Conservation (phyloP, 2,888 invertebrate genomes). For the Plagodis dolabraria region DNA sequence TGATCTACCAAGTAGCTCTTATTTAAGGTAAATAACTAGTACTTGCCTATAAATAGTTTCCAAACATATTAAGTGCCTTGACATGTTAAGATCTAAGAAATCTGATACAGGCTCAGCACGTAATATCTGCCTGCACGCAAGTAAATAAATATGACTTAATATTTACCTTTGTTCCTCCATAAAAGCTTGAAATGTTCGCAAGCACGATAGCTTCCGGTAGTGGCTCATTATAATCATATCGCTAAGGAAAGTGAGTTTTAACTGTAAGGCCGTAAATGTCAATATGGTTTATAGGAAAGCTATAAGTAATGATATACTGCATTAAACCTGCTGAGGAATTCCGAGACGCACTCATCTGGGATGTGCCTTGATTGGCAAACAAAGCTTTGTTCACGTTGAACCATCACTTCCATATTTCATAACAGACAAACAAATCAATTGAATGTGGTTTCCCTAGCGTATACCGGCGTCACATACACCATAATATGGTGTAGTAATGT, state of each 20-base stretch:
- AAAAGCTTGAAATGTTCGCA: conserved; percentile 54
- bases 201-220: conserved; percentile 59
- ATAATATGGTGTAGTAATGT: conserved; percentile 4
- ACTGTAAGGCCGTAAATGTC: conserved; percentile 37
- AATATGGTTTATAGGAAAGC: conserved; percentile 35
- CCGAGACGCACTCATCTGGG: conserved; percentile 40
- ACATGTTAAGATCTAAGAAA: conserved; percentile 24
- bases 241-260: conserved; percentile 42
- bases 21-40: too few species aligned
- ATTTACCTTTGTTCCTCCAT: conserved; percentile 47
- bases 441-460: conserved; percentile 34
- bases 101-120: conserved; percentile 30
- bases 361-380: conserved; percentile 73
- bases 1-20: too few species aligned
- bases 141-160: conserved; percentile 34
- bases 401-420: conserved; percentile 45
- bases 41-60: neutral
- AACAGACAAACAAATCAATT: conserved; percentile 41
- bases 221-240: conserved; percentile 23
- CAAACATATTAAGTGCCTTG: conserved; percentile 17
- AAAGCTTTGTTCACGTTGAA: conserved; percentile 56
- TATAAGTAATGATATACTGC: conserved; percentile 26
- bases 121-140: conserved; percentile 32
- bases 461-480: too few species aligned
- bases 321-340: conserved; percentile 38